Conservation (phyloP, 2,113 vertebrate species). For the Sphyrna mokarran region DNA sequence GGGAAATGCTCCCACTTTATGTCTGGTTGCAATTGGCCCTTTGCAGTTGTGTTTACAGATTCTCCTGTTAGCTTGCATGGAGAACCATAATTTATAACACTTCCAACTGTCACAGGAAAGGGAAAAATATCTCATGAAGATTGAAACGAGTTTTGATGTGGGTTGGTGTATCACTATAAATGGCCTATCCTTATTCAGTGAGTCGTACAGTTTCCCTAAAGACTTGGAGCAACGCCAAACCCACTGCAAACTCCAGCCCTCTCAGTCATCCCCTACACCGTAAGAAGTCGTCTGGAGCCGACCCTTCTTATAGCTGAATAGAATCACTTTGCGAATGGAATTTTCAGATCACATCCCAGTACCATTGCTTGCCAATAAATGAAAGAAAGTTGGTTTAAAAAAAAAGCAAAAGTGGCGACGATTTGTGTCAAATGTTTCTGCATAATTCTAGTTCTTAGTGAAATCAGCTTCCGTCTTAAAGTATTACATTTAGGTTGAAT, state of each 20-base stretch:
- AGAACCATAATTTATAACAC: neutral
- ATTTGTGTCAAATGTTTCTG: constrained; percentile 10
- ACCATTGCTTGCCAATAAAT: neutral
- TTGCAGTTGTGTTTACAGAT: constrained; percentile 9
- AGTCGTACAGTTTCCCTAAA: neutral
- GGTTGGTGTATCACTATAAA: neutral
- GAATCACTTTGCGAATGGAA: constrained; percentile 7
- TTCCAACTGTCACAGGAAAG: neutral
- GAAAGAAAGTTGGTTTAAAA: neutral
- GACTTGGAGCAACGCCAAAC: neutral
- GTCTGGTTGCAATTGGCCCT: neutral
- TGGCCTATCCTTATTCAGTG: neutral
- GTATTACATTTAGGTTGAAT: neutral
- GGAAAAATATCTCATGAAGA: neutral
- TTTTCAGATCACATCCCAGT: neutral
- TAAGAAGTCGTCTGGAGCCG: neutral
- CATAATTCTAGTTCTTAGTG: neutral
- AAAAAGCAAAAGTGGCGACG: neutral
- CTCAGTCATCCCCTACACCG: neutral
- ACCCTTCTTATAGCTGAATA: neutral
- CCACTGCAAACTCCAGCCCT: neutral
- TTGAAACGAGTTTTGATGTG: constrained; percentile 1
- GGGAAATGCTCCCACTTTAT: neutral
- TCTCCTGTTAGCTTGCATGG: neutral
- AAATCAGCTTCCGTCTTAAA: neutral